Evolutionary conservation across 2,797 vertebrate genomes (phyloP), one percentile per base, ranked within the genome.

Genomic region (Heliangelus exortis): DNA sequence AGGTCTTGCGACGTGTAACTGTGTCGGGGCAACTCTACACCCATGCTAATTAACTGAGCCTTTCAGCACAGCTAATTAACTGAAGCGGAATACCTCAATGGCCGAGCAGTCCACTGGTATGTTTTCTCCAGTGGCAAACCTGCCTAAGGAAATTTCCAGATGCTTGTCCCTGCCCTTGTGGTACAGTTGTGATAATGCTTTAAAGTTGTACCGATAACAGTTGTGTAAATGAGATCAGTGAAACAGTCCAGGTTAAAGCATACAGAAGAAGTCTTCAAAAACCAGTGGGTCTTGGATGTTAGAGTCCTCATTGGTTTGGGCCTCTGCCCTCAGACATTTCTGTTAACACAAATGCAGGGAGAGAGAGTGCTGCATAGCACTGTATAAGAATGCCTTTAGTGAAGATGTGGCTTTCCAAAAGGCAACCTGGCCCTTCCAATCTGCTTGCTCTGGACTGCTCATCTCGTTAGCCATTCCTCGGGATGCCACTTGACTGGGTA

Each of bases 61-160:
- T 79, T 89, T 66, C 84, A 39, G 78, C 45, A 6, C 55, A 65
- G 45, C 92, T 92, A 76, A 93, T 95, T 95, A 93, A 9, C 36
- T 63, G 91, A 75, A 74, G 84, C 82, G 7, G 53, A 69, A 79
- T 53, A 47, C 48, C 33, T 87, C 62, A 7, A 9, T 21, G 67
- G 39, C 21, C 75, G 29, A 73, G 63, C 59, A 63, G 10, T 12
- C 29, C 3, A 2, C 23, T 55, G 50, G 22, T 36, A 4, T 16
- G 48, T 59, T 86, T 82, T 77, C 61, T 78, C 43, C 54, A 9
- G 57, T 29, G 74, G 54, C 50, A 54, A 67, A 81, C 36, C 16
- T 1, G 1, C 63, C 45, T 43, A 19, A 67, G 71, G 65, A 67
- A 87, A 34, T 72, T 96, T 87, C 82, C 62, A 78, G 72, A 6